Base-by-base conservation (phyloP, 2,113 vertebrate species). In the Lepus americanus region DNA sequence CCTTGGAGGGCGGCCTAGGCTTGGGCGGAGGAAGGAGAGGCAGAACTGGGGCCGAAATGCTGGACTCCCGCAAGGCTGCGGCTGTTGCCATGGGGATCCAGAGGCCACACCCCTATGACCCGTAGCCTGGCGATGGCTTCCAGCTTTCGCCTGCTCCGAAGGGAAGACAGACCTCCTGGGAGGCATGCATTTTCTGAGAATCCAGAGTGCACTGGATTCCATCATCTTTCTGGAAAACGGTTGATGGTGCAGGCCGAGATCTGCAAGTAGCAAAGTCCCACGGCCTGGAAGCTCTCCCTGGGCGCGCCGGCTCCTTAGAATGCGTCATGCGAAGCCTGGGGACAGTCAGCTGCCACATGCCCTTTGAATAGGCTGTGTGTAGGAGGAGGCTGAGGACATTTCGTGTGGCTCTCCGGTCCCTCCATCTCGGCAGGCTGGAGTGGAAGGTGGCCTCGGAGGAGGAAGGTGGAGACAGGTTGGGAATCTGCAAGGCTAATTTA, bases 401-500 rank as follows among this genome's bases (percentile, higher is more conserved):
- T 61, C 29, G 63, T 44, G 70, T 27, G 72, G 31, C 72, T 86
- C 59, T 74, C 59, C 6, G 92, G 93, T 72, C 29, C 88, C n/a
- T 61, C 70, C 31, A 64, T n/a, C 86, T 91, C 86, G 61, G 27
- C 19, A 64, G 79, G 74, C 36, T 73, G 80, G 70, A 77, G 31
- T 33, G 33, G 85, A 86, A 84, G 63, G 39, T 63, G 27, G 49
- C 73, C 76, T 90, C 44, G 2, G 72, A 84, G 66, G 67, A 90
- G 63, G 23, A 55, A 86, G 92, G 39, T 51, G 7, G 92, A 67
- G 44, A 27, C 79, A 70, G 72, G 59, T 73, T 94, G 55, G 53
- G 79, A 93, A 72, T 70, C 59, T 77, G 86, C 25, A 92, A 94
- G 95, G 86, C 53, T 81, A 14, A 85, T 95, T 95, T 92, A 95